Base-by-base conservation (phyloP, 2,113 vertebrate genomes). In the Cynoglossus semilaevis region DNA sequence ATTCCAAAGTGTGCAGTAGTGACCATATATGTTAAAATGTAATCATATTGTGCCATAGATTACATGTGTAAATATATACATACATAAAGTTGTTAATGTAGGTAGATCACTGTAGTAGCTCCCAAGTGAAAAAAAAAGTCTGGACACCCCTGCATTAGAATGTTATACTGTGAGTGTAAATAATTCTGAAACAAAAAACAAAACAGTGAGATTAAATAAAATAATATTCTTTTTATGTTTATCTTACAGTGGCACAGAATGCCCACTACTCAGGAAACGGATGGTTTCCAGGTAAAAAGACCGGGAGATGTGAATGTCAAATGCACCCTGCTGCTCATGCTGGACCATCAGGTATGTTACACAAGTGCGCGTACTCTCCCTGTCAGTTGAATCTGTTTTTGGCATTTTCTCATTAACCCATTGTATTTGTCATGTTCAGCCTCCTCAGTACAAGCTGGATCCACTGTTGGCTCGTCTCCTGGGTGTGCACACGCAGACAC, bases 101-200 rank as follows among this genome's bases (percentile, higher is more conserved):
- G 18, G 16, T 58, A n/a, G 43, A 11, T 53, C 16, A 0, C 61
- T 98, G 97, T 99, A 96, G 97, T 1, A 96, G 97, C 73, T 99
- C 98, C 88, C 97, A 99, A 87, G 97, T 99, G 67, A 99, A 98
- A n/a, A n/a, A n/a, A n/a, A n/a, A n/a, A n/a, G n/a, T n/a, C n/a
- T n/a, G n/a, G n/a, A n/a, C n/a, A n/a, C n/a, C n/a, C n/a, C n/a
- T n/a, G n/a, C n/a, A n/a, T n/a, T n/a, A n/a, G n/a, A n/a, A n/a
- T n/a, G n/a, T n/a, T n/a, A n/a, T n/a, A n/a, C n/a, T n/a, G n/a
- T n/a, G n/a, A n/a, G n/a, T n/a, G n/a, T n/a, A n/a, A n/a, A n/a
- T n/a, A n/a, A n/a, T n/a, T n/a, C n/a, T n/a, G n/a, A n/a, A n/a
- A n/a, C n/a, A n/a, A n/a, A n/a, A n/a, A n/a, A n/a, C n/a, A 82